Evolutionary conservation across 2,888 invertebrate genomes (phyloP).

Genomic region (Stenotaenia linearis): DNA sequence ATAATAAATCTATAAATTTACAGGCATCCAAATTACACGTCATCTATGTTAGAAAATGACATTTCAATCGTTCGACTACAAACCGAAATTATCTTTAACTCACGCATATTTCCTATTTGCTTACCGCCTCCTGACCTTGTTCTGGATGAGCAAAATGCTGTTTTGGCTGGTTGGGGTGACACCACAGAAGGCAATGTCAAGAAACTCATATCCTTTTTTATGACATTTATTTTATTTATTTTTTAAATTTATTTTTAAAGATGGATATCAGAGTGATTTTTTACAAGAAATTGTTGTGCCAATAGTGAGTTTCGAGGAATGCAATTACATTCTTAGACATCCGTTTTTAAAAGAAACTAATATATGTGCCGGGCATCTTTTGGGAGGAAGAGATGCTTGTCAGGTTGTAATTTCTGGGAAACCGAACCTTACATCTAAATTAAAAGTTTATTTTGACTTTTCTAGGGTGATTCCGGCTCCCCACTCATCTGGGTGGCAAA

Average conservation of each 20-base stretch:
- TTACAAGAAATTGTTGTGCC: not conserved
- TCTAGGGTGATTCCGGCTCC: constrained; percentile 21
- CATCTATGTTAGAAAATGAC: constrained; percentile 4
- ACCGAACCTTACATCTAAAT: not conserved
- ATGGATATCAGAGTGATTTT: not conserved
- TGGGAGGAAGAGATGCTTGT: constrained; percentile 17
- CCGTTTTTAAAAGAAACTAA: not conserved
- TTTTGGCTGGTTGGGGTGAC: constrained; percentile 24
- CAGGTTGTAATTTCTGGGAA: not conserved
- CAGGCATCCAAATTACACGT: not conserved
- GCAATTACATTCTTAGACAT: not conserved
- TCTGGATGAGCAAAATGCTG: constrained; percentile 18
- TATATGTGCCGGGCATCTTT: not conserved
- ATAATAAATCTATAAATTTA: not conserved
- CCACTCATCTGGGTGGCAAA: not conserved
- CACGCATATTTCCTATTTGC: not conserved
- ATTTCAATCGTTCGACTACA: not conserved
- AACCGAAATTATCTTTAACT: not conserved
- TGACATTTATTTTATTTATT: not conserved
- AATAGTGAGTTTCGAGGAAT: not conserved
- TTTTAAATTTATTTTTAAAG: not conserved
- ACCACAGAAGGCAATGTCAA: constrained; percentile 14
- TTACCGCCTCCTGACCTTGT: constrained; percentile 9
- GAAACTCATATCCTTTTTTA: not conserved
- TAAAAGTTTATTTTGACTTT: not conserved